These are phyloP conservation scores for Crotalus horridus DNA, from an alignment of 2,113 vertebrate species.

Conservation along the genomic window DNA sequence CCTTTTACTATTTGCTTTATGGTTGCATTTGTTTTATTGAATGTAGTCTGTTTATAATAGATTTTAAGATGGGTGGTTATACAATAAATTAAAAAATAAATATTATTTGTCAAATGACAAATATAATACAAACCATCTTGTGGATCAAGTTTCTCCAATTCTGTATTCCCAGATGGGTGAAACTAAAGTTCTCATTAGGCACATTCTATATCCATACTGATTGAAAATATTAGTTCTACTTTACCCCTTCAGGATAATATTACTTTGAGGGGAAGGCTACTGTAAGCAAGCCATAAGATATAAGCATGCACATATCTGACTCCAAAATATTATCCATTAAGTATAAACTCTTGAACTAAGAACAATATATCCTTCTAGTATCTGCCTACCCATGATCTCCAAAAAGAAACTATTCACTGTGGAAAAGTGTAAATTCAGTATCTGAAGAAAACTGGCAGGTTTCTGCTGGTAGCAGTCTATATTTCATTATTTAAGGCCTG, in stretches of 20 bases:
- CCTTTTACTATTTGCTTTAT: neutral
- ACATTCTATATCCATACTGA: neutral
- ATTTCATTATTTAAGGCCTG: conserved; percentile 60
- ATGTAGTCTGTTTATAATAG: neutral
- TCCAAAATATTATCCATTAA: neutral
- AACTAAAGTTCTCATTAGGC: neutral
- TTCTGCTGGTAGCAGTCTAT: conserved; percentile 50
- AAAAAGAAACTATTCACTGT: conserved; percentile 15
- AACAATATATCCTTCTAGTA: conserved; percentile 18
- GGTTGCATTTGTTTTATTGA: neutral
- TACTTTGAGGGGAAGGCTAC: neutral
- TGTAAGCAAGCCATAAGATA: neutral
- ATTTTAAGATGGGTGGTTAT: neutral
- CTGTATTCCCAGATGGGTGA: neutral
- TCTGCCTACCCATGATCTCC: neutral
- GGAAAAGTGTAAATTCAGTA: conserved; percentile 16
- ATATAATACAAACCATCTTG: neutral
- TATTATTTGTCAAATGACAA: neutral
- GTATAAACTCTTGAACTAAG: neutral
- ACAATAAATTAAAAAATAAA: neutral
- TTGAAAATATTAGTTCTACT: neutral
- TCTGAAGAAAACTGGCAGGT: conserved; percentile 22
- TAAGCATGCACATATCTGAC: neutral
- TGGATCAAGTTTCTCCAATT: neutral
- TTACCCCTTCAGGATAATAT: neutral